Conservation (phyloP, 1,140 invertebrate species). For the Samia ricini region DNA sequence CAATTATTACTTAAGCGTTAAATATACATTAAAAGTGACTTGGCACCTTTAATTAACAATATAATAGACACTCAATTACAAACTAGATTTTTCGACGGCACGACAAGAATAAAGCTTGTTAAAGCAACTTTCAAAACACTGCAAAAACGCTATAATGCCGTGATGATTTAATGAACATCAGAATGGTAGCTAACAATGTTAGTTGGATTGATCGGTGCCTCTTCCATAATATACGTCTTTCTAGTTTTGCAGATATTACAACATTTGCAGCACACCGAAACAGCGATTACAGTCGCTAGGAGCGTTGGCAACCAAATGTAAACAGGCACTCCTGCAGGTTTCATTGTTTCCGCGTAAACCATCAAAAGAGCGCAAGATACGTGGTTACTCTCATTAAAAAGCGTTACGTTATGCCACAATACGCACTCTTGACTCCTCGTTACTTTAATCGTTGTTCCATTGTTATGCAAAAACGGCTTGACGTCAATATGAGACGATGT, state of each 20-base stretch:
- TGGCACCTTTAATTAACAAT: background rate
- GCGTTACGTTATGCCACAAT: constrained; percentile 57
- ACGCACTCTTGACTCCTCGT: constrained; percentile 54
- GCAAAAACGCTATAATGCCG: background rate
- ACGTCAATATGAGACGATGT: constrained; percentile 52
- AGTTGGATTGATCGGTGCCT: constrained; percentile 33
- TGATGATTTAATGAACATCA: constrained; percentile 9
- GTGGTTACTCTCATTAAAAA: constrained; percentile 38
- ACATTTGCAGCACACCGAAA: constrained; percentile 49
- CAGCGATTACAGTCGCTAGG: constrained; percentile 35
- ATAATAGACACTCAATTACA: no score
- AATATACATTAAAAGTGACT: background rate
- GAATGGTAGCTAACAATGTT: constrained; percentile 19
- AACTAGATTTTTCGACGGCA: no score
- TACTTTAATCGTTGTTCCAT: constrained; percentile 39
- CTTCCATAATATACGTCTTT: constrained; percentile 31
- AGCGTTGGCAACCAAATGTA: constrained; percentile 62
- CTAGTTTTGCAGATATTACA: constrained; percentile 23
- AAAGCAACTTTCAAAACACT: background rate
- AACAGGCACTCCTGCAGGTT: constrained; percentile 52
- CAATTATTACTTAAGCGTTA: background rate
- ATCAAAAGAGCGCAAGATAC: constrained; percentile 58
- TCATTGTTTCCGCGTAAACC: constrained; percentile 62
- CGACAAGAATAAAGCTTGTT: no score
- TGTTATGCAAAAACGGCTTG: constrained; percentile 39